These are phyloP conservation scores for Drosophila longiperda DNA, from an alignment of 2,888 invertebrate genomes.

Conservation along the genomic window DNA sequence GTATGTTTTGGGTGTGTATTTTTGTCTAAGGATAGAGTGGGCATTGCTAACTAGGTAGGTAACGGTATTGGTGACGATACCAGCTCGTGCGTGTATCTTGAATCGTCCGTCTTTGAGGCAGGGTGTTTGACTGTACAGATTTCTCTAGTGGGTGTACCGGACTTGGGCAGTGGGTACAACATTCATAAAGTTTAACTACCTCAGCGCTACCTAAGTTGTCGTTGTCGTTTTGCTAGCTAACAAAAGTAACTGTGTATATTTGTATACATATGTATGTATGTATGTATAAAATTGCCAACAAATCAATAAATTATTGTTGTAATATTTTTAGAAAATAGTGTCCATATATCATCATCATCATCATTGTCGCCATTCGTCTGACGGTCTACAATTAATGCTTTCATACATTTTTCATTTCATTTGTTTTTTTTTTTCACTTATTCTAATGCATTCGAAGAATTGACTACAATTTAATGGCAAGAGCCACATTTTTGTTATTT, in stretches of 20 bases:
- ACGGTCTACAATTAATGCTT: slow-evolving; percentile 37
- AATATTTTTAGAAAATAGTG: slow-evolving; percentile 79
- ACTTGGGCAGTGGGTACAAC: slow-evolving; percentile 68
- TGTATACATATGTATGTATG: slow-evolving; percentile 55
- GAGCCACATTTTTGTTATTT: slow-evolving; percentile 64
- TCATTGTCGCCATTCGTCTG: slow-evolving; percentile 13
- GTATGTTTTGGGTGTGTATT: slow-evolving; percentile 8
- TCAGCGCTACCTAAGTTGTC: slow-evolving; percentile 76
- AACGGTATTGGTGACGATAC: slow-evolving; percentile 25
- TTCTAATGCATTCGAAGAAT: slow-evolving; percentile 71
- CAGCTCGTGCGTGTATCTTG: slow-evolving; percentile 3
- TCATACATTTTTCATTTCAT: slow-evolving; percentile 22
- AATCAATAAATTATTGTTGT: slow-evolving; percentile 79
- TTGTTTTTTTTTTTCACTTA: slow-evolving; percentile 51
- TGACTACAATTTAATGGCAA: slow-evolving; percentile 79
- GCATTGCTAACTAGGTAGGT: slow-evolving; percentile 70
- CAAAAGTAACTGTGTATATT: slow-evolving; percentile 72
- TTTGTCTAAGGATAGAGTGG: slow-evolving; percentile 57
- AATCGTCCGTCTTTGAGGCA: slow-evolving; percentile 39
- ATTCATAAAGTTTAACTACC: slow-evolving; percentile 79
- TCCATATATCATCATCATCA: slow-evolving; percentile 71
- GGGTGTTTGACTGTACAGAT: slow-evolving; percentile 62
- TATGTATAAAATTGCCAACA: slow-evolving; percentile 76
- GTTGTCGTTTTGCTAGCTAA: slow-evolving; percentile 79
- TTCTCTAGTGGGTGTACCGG: slow-evolving; percentile 62